These are phyloP conservation scores for Ptychoptera contaminata DNA, from an alignment of 2,888 invertebrate genomes.

Conservation along the genomic window DNA sequence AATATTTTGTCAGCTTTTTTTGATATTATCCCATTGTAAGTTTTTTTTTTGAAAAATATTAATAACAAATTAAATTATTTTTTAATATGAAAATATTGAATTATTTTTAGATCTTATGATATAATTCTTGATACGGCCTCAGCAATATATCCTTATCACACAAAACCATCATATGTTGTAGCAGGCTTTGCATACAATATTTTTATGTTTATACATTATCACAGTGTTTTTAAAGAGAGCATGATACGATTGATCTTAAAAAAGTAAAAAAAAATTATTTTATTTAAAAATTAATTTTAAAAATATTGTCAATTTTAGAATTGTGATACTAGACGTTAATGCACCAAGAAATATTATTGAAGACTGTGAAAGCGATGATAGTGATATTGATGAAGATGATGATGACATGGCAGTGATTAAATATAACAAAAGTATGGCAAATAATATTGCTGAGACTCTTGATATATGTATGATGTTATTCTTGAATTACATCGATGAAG, in stretches of 20 bases:
- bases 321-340: constrained; percentile 61
- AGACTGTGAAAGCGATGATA: constrained; percentile 28
- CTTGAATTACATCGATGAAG: constrained; percentile 42
- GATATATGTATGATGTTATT: constrained; percentile 66
- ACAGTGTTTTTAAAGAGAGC: constrained; percentile 50
- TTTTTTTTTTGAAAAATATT: background rate
- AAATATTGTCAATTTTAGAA: constrained; percentile 32
- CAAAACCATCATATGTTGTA: constrained; percentile 46
- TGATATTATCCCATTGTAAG: constrained; percentile 35
- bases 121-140: constrained; percentile 47
- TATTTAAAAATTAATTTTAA: constrained; percentile 1
- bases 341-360: constrained; percentile 42
- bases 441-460: constrained; percentile 41
- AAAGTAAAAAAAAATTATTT: constrained; percentile 39
- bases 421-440: background rate
- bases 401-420: constrained; percentile 15
- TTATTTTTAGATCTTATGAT: constrained; percentile 35
- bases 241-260: constrained; percentile 60
- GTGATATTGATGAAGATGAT: constrained; percentile 30
- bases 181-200: constrained; percentile 65
- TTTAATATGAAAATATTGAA: constrained; percentile 30
- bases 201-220: constrained; percentile 57
- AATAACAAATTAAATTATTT: constrained; percentile 7
- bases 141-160: constrained; percentile 61
- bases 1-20: constrained; percentile 29